phyloP scores from a whole-genome alignment of 2,113 vertebrate genomes.

The Panthera uncia region DNA sequence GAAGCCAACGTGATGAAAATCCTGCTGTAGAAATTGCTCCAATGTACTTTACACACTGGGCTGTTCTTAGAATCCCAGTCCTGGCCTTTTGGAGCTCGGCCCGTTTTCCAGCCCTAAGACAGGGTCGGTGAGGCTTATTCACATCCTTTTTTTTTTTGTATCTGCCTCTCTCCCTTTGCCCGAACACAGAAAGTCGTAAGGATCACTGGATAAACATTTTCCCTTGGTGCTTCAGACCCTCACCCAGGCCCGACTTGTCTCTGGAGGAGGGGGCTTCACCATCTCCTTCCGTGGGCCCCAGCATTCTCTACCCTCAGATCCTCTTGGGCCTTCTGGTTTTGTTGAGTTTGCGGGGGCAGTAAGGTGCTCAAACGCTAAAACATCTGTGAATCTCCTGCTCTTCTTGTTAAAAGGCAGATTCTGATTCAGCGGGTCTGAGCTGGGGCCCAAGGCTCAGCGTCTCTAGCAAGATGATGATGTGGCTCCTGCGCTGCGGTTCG shows the following conservation, averaged over 20 bases:
- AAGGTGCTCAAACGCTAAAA: background rate
- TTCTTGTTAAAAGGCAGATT: background rate
- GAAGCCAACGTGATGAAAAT: background rate
- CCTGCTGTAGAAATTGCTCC: background rate
- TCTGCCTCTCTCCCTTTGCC: background rate
- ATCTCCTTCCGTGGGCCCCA: rapidly evolving
- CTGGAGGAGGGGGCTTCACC: background rate
- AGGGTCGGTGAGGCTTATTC: rapidly evolving
- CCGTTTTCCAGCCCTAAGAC: background rate
- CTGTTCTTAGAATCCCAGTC: background rate
- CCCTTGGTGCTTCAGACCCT: background rate
- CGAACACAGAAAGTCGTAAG: background rate
- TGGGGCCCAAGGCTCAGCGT: rapidly evolving
- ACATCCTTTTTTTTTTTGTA: background rate
- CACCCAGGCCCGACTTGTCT: background rate
- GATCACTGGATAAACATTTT: no score
- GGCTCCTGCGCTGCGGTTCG: background rate
- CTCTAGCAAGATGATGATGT: background rate
- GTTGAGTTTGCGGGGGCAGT: no score
- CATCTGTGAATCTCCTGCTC: rapidly evolving
- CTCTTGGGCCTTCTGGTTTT: no score
- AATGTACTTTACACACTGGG: rapidly evolving
- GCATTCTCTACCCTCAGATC: rapidly evolving
- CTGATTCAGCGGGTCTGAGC: rapidly evolving
- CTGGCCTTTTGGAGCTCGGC: background rate